phyloP scores from a whole-genome alignment of 2,888 invertebrate species.

The Atherix ibis region DNA sequence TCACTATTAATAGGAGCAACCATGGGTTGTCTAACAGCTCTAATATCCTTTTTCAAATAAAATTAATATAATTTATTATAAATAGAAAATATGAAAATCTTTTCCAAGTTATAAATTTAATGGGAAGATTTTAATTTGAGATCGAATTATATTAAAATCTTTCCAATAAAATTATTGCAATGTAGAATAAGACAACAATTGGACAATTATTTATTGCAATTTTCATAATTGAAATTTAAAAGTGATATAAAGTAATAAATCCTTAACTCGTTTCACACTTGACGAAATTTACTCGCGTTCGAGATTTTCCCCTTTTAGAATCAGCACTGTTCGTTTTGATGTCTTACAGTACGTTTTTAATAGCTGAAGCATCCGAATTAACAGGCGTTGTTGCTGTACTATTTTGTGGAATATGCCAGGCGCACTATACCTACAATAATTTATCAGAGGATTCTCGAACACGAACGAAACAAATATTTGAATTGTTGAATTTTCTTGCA shows the following conservation, averaged over 20 bases:
- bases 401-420: slow-evolving; percentile 98
- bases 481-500: slow-evolving; percentile 85
- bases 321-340: slow-evolving; percentile 92
- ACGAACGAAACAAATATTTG: slow-evolving; percentile 83
- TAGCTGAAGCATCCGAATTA: slow-evolving; percentile 90
- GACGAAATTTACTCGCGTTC: slow-evolving; percentile 87
- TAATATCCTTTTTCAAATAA: slow-evolving; percentile 62
- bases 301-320: slow-evolving; percentile 89
- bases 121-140: no score
- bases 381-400: slow-evolving; percentile 95
- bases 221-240: slow-evolving; percentile 5
- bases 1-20: slow-evolving; percentile 82
- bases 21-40: slow-evolving; percentile 87
- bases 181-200: no score
- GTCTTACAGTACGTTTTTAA: slow-evolving; percentile 94
- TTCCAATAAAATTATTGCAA: no score
- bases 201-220: slow-evolving; percentile 7
- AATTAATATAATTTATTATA: no score
- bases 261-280: slow-evolving; percentile 39
- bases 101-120: neutral
- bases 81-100: no score
- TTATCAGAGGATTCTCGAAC: slow-evolving; percentile 72
- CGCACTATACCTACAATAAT: slow-evolving; percentile 97
- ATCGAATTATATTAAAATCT: no score
- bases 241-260: no score